Conservation (phyloP, 2,888 invertebrate genomes). For the Phytoseiulus persimilis region DNA sequence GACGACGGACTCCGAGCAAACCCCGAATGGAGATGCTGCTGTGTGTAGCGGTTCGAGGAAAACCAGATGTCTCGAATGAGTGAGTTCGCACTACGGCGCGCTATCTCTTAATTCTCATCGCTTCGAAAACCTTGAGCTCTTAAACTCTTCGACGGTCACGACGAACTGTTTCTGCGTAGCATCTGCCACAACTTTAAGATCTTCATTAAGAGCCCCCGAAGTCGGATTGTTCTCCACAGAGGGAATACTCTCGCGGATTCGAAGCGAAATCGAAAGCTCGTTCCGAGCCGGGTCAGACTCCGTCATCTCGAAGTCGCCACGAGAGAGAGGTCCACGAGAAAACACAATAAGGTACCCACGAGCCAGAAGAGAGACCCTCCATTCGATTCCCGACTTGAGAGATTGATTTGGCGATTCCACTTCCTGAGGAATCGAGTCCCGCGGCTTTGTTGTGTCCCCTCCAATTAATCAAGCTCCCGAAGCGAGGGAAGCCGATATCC, state of each 20-base stretch:
- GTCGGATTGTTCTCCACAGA: background rate
- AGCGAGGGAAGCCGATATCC: too few relatives aligned
- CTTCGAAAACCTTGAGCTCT: background rate
- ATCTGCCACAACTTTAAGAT: background rate
- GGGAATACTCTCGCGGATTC: background rate
- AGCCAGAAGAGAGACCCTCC: too few relatives aligned
- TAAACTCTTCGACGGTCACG: slow-evolving; percentile 5
- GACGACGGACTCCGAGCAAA: background rate
- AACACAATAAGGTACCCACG: too few relatives aligned
- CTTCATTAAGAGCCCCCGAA: background rate
- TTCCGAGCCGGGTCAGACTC: too few relatives aligned
- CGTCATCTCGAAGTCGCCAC: too few relatives aligned
- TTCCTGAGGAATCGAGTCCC: too few relatives aligned
- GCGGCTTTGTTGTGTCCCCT: too few relatives aligned
- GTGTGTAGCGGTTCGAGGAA: background rate
- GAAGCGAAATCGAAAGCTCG: too few relatives aligned
- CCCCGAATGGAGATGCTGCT: background rate
- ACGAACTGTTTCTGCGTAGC: background rate
- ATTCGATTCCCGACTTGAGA: too few relatives aligned
- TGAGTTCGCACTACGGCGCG: background rate
- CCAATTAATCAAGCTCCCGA: too few relatives aligned
- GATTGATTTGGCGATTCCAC: too few relatives aligned
- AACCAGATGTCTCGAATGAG: background rate
- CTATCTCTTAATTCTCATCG: background rate
- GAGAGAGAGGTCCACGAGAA: too few relatives aligned